Conservation (phyloP, 2,113 vertebrate species). For the Ondatra zibethicus region DNA sequence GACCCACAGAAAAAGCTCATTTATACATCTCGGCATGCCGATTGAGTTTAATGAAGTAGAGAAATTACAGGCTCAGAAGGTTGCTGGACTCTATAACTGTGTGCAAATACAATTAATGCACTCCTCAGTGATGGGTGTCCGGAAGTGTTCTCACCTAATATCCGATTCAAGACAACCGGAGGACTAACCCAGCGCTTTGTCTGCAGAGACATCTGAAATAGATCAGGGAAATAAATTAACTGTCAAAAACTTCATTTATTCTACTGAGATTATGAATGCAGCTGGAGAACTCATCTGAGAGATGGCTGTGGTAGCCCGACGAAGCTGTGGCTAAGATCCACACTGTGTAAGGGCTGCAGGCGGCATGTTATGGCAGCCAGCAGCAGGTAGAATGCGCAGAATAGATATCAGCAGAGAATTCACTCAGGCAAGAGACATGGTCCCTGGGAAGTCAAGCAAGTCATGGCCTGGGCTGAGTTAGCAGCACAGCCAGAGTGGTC, state of each 20-base stretch:
- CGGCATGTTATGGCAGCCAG: background rate
- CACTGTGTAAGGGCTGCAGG: background rate
- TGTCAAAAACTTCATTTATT: conserved; percentile 79
- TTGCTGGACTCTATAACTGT: background rate
- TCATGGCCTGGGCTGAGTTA: background rate
- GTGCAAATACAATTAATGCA: conserved; percentile 74
- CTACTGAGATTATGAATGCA: conserved; percentile 62
- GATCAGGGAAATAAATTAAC: conserved; percentile 79
- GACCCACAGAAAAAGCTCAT: conserved; percentile 69
- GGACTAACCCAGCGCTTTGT: conserved; percentile 50
- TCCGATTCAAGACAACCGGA: conserved; percentile 75
- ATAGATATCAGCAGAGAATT: rapidly evolving
- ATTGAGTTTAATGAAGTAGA: conserved; percentile 70
- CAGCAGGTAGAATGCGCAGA: background rate
- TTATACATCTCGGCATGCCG: conserved; percentile 60
- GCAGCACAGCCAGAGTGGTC: conserved; percentile 24
- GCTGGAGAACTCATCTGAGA: conserved; percentile 41
- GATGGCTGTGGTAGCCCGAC: background rate
- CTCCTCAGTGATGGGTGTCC: conserved; percentile 61
- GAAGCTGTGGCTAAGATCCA: background rate
- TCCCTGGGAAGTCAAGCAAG: background rate
- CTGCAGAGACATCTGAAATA: conserved; percentile 77
- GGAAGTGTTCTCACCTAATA: conserved; percentile 71
- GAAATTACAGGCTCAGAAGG: conserved; percentile 49
- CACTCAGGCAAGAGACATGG: background rate